phyloP scores from a whole-genome alignment of 92 coral and sea anemone genomes.

The Desmophyllum pertusum region DNA sequence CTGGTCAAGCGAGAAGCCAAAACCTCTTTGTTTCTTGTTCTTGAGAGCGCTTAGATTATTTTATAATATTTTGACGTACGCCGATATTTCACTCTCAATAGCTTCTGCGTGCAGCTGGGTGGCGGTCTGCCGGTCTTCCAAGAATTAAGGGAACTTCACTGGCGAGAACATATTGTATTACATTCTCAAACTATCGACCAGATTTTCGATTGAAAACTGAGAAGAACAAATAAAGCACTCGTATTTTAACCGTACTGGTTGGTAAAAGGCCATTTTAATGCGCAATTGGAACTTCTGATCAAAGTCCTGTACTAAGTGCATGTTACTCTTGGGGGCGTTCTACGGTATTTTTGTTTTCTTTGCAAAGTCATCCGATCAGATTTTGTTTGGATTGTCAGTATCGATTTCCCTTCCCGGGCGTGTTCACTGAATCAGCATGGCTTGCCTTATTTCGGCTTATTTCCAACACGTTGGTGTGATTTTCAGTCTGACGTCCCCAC shows the following conservation, averaged over 20 bases:
- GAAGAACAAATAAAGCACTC: not conserved
- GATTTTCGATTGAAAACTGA: not conserved
- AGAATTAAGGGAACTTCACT: not conserved
- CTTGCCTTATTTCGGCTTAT: not conserved
- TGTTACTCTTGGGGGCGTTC: not conserved
- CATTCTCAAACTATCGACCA: not conserved
- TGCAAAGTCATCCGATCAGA: slow-evolving; percentile 2
- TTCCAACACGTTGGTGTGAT: slow-evolving; percentile 13
- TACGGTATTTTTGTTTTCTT: not conserved
- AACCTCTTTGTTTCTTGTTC: not conserved
- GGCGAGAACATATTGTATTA: not conserved
- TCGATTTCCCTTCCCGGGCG: not conserved
- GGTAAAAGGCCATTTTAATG: not conserved
- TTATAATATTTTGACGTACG: not conserved
- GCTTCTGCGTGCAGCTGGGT: not conserved
- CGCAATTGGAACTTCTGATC: too few relatives aligned
- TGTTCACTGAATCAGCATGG: not conserved
- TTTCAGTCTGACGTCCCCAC: slow-evolving; percentile 12
- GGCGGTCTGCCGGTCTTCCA: slow-evolving; percentile 3
- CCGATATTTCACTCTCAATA: not conserved
- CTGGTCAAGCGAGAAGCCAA: not conserved
- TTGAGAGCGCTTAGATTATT: not conserved
- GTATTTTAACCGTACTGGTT: not conserved
- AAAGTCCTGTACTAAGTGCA: not conserved
- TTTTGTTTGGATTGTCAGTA: not conserved